Percentiles rank a stretch among this genome's conserved stretches.
These are phyloP conservation scores for Macrosoma leucophasiata DNA, from an alignment of 2,888 invertebrate species.

Conservation along the genomic window DNA sequence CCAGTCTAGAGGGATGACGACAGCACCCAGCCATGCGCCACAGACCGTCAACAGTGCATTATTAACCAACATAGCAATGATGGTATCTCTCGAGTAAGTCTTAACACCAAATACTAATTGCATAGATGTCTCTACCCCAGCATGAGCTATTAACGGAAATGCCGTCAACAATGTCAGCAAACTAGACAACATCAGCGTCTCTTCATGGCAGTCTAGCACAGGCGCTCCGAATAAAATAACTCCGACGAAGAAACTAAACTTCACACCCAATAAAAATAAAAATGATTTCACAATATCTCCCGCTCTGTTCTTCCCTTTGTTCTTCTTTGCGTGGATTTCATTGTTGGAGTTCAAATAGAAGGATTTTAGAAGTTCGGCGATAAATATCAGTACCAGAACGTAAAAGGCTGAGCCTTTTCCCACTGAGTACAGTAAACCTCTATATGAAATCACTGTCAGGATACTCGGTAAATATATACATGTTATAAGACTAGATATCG, in stretches of 20 bases:
- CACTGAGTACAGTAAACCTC: slow-evolving; percentile 75
- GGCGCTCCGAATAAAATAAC: slow-evolving; percentile 83
- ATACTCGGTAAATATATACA: slow-evolving; percentile 78
- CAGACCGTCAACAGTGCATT: slow-evolving; percentile 77
- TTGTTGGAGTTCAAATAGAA: slow-evolving; percentile 51
- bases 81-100: slow-evolving; percentile 63
- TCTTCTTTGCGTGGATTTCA: slow-evolving; percentile 49
- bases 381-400: slow-evolving; percentile 54
- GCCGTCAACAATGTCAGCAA: slow-evolving; percentile 78
- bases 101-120: slow-evolving; percentile 71
- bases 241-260: slow-evolving; percentile 72
- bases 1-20: slow-evolving; percentile 94
- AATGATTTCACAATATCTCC: slow-evolving; percentile 70
- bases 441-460: slow-evolving; percentile 72
- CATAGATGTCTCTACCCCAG: slow-evolving; percentile 75
- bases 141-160: slow-evolving; percentile 77
- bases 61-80: slow-evolving; percentile 74
- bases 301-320: slow-evolving; percentile 53
- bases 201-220: slow-evolving; percentile 76
- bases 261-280: slow-evolving; percentile 57
- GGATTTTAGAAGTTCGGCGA: slow-evolving; percentile 75
- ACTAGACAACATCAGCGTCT: slow-evolving; percentile 80
- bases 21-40: slow-evolving; percentile 90
- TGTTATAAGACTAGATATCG: slow-evolving; percentile 73
- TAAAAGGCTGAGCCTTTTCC: slow-evolving; percentile 73